These are phyloP conservation scores for Scortum barcoo DNA, from an alignment of 2,113 vertebrate species.

Conservation along the genomic window DNA sequence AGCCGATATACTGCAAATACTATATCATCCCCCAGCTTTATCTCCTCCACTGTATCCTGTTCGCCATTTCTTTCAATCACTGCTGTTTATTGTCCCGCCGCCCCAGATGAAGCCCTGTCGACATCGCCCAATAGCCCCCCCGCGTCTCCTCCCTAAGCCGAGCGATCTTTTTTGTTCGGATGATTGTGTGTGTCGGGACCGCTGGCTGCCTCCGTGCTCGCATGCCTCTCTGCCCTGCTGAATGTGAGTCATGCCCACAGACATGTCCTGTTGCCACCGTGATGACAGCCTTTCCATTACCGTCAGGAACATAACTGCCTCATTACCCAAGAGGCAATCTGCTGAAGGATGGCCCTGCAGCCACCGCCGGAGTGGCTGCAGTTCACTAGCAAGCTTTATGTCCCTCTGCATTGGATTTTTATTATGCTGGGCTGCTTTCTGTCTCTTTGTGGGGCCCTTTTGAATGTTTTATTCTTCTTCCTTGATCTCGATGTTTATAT, in stretches of 20 bases:
- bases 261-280: conserved; percentile 55
- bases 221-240: not conserved
- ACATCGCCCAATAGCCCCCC: conserved; percentile 27
- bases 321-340: conserved; percentile 64
- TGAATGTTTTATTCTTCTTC: not conserved
- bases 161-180: conserved; percentile 51
- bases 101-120: conserved; percentile 27
- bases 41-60: not conserved
- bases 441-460: not conserved
- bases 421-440: not conserved
- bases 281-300: conserved; percentile 69
- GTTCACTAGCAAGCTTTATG: conserved; percentile 15
- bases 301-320: conserved; percentile 66
- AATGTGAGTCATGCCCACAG: conserved; percentile 58
- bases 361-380: conserved; percentile 1
- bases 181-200: conserved; percentile 48
- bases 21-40: not conserved
- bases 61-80: conserved; percentile 18
- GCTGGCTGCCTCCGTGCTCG: conserved; percentile 22
- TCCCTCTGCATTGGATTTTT: conserved; percentile 19
- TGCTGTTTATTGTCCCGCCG: conserved; percentile 22
- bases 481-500: too few species aligned
- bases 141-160: conserved; percentile 16
- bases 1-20: not conserved
- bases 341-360: conserved; percentile 52